phyloP scores from a whole-genome alignment of 2,113 vertebrate species.

The Catharus minimus region DNA sequence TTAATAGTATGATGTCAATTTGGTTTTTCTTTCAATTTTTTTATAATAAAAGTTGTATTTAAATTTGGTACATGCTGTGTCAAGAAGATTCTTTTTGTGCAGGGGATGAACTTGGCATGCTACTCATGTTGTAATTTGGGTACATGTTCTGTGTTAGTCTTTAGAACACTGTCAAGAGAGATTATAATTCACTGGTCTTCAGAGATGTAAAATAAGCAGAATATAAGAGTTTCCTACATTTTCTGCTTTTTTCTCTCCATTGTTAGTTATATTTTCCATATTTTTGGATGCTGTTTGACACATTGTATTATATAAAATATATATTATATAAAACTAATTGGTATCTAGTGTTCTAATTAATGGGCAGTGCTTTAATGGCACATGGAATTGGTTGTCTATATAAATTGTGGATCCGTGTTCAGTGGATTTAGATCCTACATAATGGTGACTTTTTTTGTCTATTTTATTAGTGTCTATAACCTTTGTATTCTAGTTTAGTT shows the following conservation, averaged over 20 bases:
- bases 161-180: background rate
- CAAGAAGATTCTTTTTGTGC: background rate
- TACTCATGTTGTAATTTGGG: background rate
- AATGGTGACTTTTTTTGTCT: background rate
- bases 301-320: background rate
- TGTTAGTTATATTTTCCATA: background rate
- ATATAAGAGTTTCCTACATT: background rate
- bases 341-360: background rate
- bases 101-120: fast-evolving
- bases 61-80: fast-evolving
- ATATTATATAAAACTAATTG: background rate
- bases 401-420: background rate
- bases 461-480: background rate
- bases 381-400: background rate
- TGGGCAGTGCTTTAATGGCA: background rate
- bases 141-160: background rate
- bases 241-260: background rate
- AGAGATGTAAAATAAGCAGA: background rate
- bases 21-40: background rate
- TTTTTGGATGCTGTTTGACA: background rate
- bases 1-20: background rate
- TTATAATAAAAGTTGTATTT: background rate
- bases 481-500: background rate
- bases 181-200: background rate
- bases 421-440: background rate